These are phyloP conservation scores for Polia nebulosa DNA, from an alignment of 2,888 invertebrate species.

Conservation along the genomic window DNA sequence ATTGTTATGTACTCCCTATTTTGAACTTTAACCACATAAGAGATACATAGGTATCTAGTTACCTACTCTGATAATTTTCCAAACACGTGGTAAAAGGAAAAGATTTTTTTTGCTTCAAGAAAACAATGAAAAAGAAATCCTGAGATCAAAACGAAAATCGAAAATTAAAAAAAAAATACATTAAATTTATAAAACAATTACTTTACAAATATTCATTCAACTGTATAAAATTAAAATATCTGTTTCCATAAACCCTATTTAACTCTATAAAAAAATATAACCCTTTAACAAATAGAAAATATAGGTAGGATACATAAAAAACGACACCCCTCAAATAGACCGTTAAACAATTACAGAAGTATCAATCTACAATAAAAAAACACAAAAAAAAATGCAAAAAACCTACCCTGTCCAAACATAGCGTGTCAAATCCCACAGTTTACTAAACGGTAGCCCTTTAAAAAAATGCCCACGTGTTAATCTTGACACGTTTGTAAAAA, in stretches of 20 bases:
- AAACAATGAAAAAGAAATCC: background rate
- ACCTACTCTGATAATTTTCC: constrained; percentile 21
- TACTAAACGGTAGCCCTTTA: constrained; percentile 75
- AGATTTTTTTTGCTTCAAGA: background rate
- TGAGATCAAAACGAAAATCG: background rate
- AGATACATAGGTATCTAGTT: constrained; percentile 21
- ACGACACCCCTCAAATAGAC: constrained; percentile 75
- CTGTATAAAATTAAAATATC: background rate
- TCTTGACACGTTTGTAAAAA: constrained; percentile 81
- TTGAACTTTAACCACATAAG: constrained; percentile 50
- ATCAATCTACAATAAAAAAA: constrained; percentile 75
- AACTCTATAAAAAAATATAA: constrained; percentile 29
- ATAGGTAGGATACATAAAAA: constrained; percentile 64
- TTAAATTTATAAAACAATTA: background rate
- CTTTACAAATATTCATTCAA: constrained; percentile 18
- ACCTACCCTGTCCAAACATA: constrained; percentile 79
- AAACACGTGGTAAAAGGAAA: background rate
- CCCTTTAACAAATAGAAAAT: constrained; percentile 30
- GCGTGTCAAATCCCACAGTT: constrained; percentile 82
- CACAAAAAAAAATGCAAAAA: constrained; percentile 58
- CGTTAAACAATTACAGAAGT: constrained; percentile 84
- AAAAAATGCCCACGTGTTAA: constrained; percentile 79
- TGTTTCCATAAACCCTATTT: constrained; percentile 3
- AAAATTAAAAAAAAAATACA: background rate
- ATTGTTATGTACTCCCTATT: constrained; percentile 48